Conservation (phyloP, 2,888 invertebrate species). For the Heteromyza rotundicornis region DNA sequence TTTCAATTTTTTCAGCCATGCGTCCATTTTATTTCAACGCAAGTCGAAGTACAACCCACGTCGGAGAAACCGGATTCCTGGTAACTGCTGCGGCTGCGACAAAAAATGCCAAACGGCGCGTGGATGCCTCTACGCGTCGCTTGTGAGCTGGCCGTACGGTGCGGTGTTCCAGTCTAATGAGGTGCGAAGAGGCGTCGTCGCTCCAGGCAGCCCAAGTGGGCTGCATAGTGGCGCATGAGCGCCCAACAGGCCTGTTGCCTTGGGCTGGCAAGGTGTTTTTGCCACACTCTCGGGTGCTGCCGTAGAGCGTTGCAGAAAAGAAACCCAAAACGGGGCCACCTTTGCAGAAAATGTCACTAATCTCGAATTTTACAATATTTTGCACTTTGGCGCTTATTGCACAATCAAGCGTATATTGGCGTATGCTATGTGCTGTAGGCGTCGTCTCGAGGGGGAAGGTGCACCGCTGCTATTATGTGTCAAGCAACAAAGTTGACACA, state of each 20-base stretch:
- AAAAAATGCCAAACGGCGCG: no score
- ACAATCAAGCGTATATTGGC: no score
- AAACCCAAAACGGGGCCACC: neutral
- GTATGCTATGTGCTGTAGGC: neutral
- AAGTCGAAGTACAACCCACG: no score
- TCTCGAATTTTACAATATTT: neutral
- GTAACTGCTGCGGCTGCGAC: no score
- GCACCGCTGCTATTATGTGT: neutral
- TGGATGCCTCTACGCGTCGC: no score
- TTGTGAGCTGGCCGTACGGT: no score
- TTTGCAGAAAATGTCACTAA: neutral
- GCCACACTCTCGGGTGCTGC: no score
- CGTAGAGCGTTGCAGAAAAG: no score
- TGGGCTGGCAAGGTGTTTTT: no score
- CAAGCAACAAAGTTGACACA: slow-evolving; percentile 15
- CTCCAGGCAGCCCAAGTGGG: slow-evolving; percentile 26
- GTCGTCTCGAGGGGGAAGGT: slow-evolving; percentile 12
- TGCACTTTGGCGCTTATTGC: neutral
- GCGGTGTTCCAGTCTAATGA: slow-evolving; percentile 42
- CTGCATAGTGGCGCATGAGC: neutral
- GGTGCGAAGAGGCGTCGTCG: slow-evolving; percentile 45
- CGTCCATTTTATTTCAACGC: no score
- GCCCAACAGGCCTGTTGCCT: slow-evolving; percentile 1
- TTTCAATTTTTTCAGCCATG: no score
- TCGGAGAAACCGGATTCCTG: no score